These are phyloP conservation scores for Chalcis sispes DNA, from an alignment of 2,888 invertebrate species.

Conservation along the genomic window DNA sequence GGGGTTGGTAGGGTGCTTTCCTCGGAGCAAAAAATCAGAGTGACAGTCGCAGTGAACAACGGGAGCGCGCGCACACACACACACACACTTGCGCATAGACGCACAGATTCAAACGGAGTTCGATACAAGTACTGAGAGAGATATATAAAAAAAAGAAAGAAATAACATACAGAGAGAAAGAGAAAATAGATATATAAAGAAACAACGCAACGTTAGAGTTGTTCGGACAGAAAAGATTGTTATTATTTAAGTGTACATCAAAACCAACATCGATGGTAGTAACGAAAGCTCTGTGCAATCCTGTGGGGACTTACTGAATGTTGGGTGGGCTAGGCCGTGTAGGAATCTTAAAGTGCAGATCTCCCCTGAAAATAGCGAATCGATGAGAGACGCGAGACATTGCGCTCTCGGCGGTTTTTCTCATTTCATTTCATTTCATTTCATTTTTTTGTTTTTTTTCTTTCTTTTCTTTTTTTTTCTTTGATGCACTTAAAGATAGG, in stretches of 20 bases:
- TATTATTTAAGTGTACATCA: constrained; percentile 21
- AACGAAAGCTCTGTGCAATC: constrained; percentile 58
- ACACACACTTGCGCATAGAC: no score
- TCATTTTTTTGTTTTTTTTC: not conserved
- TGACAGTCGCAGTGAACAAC: constrained; percentile 21
- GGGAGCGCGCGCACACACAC: constrained; percentile 1
- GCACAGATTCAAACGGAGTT: no score
- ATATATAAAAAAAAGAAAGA: constrained; percentile 47
- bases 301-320: constrained; percentile 72
- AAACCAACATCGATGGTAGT: constrained; percentile 57
- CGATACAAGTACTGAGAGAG: constrained; percentile 43
- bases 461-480: constrained; percentile 5
- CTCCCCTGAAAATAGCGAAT: constrained; percentile 78
- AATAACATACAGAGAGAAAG: constrained; percentile 44
- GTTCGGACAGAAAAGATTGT: constrained; percentile 29
- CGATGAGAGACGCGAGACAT: constrained; percentile 56
- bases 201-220: no score
- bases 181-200: constrained; percentile 41
- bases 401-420: no score
- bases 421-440: not conserved
- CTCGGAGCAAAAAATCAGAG: constrained; percentile 18
- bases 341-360: constrained; percentile 75
- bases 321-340: constrained; percentile 73
- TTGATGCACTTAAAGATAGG: not conserved
- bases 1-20: constrained; percentile 28